A percentile compares a stretch with the other conserved stretches of the same genome.
Conservation (phyloP, 1,140 invertebrate genomes). For the Phortica variegata region DNA sequence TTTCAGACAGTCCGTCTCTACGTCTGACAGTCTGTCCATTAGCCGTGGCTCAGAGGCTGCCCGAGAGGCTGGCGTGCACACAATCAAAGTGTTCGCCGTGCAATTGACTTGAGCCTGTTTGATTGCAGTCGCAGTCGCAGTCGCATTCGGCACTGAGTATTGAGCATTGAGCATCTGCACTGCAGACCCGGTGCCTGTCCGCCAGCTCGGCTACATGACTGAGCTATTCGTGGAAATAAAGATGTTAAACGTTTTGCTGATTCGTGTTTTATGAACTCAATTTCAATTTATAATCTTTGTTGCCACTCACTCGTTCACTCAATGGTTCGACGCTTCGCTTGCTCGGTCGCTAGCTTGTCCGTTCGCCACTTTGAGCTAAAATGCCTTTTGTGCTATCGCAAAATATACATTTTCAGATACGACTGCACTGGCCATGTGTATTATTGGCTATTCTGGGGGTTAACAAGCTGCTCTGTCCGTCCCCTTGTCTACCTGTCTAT, state of each 20-base stretch:
- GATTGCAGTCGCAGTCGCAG: conserved; percentile 37
- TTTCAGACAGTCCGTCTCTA: conserved; percentile 23
- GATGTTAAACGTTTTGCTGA: conserved; percentile 57
- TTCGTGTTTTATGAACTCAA: conserved; percentile 57
- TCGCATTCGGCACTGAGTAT: conserved; percentile 7
- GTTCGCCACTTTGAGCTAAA: conserved; percentile 27
- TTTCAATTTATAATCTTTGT: conserved; percentile 56
- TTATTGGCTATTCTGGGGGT: neutral
- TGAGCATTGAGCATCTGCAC: conserved; percentile 15
- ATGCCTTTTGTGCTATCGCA: conserved; percentile 47
- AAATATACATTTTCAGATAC: conserved; percentile 39
- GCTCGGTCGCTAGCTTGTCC: conserved; percentile 3
- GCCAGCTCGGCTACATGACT: too few relatives aligned
- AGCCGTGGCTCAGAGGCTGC: too few relatives aligned
- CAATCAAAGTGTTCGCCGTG: conserved; percentile 26
- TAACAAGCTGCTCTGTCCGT: conserved; percentile 2
- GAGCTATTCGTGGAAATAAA: conserved; percentile 50
- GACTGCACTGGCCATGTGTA: conserved; percentile 2
- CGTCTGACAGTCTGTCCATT: conserved; percentile 42
- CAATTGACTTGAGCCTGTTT: conserved; percentile 53
- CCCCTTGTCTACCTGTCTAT: conserved; percentile 13
- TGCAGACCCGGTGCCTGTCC: conserved; percentile 18
- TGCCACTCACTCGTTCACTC: conserved; percentile 43
- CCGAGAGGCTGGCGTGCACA: conserved; percentile 16
- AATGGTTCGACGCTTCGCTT: neutral